Evolutionary conservation across 2,797 vertebrate species (phyloP), one percentile per base, ranked within the genome.

Genomic region (Buceros bicornis): DNA sequence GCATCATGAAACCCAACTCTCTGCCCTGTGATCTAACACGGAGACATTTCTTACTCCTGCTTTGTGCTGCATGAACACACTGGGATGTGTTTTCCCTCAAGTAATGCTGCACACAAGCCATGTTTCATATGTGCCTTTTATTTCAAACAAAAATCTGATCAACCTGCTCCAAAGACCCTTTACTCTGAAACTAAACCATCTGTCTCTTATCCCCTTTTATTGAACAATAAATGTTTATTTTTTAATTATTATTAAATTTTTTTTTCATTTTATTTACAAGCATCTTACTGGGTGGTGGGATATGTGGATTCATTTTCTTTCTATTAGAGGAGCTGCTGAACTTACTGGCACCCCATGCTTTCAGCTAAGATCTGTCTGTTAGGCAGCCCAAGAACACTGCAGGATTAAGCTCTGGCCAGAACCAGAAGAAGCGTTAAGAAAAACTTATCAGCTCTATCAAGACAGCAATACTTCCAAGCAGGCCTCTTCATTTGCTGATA

Each of bases 1-100:
- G 29, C 0, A 0, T 33, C 33, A 33, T 33, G 33, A 40, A 40
- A 40, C 29, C 13, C n/a, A 60, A 7, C 33, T 72, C 31, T 70
- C 16, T 82, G 16, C 4, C 18, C 51, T 87, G 13, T 58, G 11
- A 50, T 35, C 24, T 58, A 40, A 17, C 33, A 42, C 4, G 25
- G 56, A 40, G 22, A 10, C 35, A 66, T 72, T 87, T 89, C 48
- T 76, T 33, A 65, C 9, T 79, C n/a, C 56, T 58, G 12, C 31
- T 76, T 85, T 50, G 17, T 70, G 40, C 58, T 87, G 31, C 29
- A 21, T 29, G 31, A 87, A 61, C 42, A 42, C 3, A 0, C 33
- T 33, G 21, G 24, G 24, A 45, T 2, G 0, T 24, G 11, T 47
- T 57, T 3, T 62, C 15, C n/a, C 29, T 66, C 43, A 43, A 58